Evolutionary conservation across 2,888 invertebrate genomes (phyloP).

Genomic region (Proisotoma minuta): DNA sequence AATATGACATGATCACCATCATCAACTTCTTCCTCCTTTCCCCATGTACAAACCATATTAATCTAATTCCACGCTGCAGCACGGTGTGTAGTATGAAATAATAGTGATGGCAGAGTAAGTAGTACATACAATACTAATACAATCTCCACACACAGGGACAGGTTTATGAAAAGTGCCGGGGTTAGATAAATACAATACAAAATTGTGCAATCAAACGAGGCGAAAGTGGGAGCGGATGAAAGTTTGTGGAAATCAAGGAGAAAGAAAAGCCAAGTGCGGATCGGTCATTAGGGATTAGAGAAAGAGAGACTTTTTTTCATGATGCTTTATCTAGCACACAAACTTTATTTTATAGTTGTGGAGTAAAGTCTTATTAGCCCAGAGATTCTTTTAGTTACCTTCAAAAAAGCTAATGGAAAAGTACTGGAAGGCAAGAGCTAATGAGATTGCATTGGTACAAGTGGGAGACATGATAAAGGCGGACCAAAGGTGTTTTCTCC

Average conservation of each 20-base stretch:
- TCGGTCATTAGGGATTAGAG: slow-evolving; percentile 41
- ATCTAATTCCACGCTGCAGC: no score
- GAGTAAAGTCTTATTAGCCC: slow-evolving; percentile 18
- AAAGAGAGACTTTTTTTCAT: slow-evolving; percentile 17
- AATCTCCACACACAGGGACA: no score
- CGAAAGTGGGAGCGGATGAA: background rate
- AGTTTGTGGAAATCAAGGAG: background rate
- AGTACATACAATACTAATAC: no score
- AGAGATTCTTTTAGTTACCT: slow-evolving; percentile 20
- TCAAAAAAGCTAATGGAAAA: slow-evolving; percentile 11
- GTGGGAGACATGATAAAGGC: background rate
- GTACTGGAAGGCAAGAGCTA: slow-evolving; percentile 12
- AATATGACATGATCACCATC: slow-evolving; percentile 2
- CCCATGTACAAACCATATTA: no score
- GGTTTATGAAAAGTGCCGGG: no score
- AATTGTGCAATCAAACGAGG: background rate
- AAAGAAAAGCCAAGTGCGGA: slow-evolving; percentile 23
- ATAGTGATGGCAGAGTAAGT: no score
- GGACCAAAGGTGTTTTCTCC: no score
- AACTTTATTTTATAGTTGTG: slow-evolving; percentile 24
- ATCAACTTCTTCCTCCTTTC: background rate
- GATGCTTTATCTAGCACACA: slow-evolving; percentile 11
- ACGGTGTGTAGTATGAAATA: no score
- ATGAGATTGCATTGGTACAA: slow-evolving; percentile 7
- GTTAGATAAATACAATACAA: background rate